Base-by-base conservation (phyloP, 2,113 vertebrate genomes). In the Porphyrio hochstetteri region DNA sequence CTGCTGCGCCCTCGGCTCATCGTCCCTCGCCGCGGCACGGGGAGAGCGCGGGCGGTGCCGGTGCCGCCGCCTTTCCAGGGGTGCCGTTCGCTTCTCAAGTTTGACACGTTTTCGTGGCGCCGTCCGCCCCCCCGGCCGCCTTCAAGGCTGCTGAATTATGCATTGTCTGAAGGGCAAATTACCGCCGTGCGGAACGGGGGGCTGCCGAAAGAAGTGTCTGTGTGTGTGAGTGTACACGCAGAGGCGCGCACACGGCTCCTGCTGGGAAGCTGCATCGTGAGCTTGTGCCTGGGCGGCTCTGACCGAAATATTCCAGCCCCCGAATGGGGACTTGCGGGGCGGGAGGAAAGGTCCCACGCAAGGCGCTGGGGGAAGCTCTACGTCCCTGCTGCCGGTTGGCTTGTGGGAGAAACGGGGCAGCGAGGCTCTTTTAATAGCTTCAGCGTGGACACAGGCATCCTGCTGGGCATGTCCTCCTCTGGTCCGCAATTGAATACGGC, bases 131-230 rank as follows among this genome's bases (percentile, higher is more conserved):
- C 67, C 61, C 23, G 44, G 42, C 31, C 78, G 86, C 69, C 77
- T 79, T 20, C 36, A 24, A 42, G 48, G 82, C 93, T 77, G 70
- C 69, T 75, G 88, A 85, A 71, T 89, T 57, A 82, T 33, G 92
- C 82, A 13, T 83, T 36, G 70, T 87, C 64, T 68, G 87, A 76
- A 92, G 91, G 96, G 88, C 86, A 89, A 55, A 23, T 50, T 61
- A 19, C 75, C 75, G 86, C 56, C 55, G 72, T 29, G 82, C 56
- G 44, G 70, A 90, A 13, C 60, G 6, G 46, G 38, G 61, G 77
- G 57, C 69, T 65, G 82, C 85, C 55, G 60, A 61, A 19, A 44
- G 44, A 28, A 23, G 20, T 12, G n/a, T 19, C 9, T 18, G 19
- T 21, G 36, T 16, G 12, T 25, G 33, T 7, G 65, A 11, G 31